Percentiles rank a stretch among this genome's conserved stretches.
Evolutionary conservation across 2,113 vertebrate species (phyloP).

Genomic region (Passer domesticus): DNA sequence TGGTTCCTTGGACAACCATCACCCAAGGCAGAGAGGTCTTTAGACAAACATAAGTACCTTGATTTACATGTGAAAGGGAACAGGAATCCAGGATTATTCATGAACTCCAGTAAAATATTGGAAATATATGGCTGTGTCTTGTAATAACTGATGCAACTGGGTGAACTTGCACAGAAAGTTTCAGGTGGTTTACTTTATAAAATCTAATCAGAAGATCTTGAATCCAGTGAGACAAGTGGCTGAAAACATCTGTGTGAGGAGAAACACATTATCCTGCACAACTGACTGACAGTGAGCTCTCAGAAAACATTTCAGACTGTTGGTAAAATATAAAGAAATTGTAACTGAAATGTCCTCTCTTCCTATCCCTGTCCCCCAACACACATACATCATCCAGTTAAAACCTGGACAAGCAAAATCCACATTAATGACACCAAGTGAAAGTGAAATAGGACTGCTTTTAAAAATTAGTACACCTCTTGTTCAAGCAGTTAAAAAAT

Average conservation of each 20-base stretch:
- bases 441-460: neutral
- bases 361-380: neutral
- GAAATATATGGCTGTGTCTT: neutral
- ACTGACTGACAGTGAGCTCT: neutral
- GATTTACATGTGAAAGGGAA: neutral
- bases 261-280: neutral
- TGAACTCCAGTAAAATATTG: neutral
- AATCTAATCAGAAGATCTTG: neutral
- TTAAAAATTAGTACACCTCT: neutral
- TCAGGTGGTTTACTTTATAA: neutral
- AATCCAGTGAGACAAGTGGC: neutral
- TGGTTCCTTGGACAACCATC: neutral
- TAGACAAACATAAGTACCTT: neutral
- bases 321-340: neutral
- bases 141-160: neutral
- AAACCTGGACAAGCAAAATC: neutral
- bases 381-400: neutral
- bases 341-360: neutral
- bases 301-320: neutral
- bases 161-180: neutral
- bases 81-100: neutral
- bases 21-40: neutral
- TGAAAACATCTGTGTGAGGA: neutral
- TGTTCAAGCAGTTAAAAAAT: neutral
- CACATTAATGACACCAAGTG: neutral